Conservation (phyloP, 2,888 invertebrate genomes). For the Netelia inedita region DNA sequence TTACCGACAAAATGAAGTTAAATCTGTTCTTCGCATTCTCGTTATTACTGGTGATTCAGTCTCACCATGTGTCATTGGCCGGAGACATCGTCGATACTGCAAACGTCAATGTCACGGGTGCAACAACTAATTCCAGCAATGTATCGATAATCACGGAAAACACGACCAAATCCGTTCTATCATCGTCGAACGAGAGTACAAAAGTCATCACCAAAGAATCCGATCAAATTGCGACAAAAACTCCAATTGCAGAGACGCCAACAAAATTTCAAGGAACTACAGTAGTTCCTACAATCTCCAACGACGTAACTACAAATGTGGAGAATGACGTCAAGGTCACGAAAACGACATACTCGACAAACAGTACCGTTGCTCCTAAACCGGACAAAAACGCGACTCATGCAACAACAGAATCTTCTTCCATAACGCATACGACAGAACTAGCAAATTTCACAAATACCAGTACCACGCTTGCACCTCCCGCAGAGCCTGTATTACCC, state of each 20-base stretch:
- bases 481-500: constrained; percentile 93
- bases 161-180: neutral
- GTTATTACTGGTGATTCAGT: constrained; percentile 36
- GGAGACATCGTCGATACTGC: constrained; percentile 22
- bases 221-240: constrained; percentile 9
- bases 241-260: neutral
- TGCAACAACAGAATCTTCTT: constrained; percentile 34
- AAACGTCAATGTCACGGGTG: constrained; percentile 25
- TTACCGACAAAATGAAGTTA: constrained; percentile 11
- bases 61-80: constrained; percentile 33
- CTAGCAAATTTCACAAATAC: constrained; percentile 79
- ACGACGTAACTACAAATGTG: neutral
- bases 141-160: constrained; percentile 7
- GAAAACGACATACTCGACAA: neutral
- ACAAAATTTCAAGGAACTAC: neutral
- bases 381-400: constrained; percentile 19
- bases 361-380: neutral
- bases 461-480: constrained; percentile 86
- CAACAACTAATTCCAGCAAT: constrained; percentile 3
- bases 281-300: neutral
- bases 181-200: neutral
- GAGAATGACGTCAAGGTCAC: constrained; percentile 27
- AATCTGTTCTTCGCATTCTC: neutral
- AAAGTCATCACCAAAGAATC: neutral
- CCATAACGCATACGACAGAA: constrained; percentile 51